phyloP scores from a whole-genome alignment of 1,140 invertebrate species.

The Glossosoma conforme region DNA sequence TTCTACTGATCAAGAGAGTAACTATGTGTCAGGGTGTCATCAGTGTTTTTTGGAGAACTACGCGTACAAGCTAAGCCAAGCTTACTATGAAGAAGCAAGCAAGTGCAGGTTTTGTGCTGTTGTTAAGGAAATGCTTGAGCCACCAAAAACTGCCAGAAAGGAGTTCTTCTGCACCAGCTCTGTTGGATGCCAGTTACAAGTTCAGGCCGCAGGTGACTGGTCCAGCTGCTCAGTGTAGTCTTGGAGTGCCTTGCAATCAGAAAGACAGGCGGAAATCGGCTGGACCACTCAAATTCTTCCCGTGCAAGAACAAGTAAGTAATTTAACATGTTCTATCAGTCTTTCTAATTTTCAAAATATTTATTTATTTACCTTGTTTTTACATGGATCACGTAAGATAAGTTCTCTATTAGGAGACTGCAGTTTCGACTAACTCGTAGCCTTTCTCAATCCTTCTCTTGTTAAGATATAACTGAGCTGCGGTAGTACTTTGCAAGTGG shows the following conservation, averaged over 20 bases:
- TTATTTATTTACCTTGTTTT: no score
- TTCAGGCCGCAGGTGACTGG: constrained; percentile 1
- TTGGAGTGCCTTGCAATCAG: constrained; percentile 36
- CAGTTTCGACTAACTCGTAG: no score
- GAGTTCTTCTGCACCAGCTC: constrained; percentile 42
- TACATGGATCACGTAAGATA: no score
- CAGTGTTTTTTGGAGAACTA: constrained; percentile 50
- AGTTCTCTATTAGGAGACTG: no score
- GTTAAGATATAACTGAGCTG: no score
- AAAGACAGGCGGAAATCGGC: constrained; percentile 45
- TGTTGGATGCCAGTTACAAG: constrained; percentile 35
- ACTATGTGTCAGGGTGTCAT: constrained; percentile 41
- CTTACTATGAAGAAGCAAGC: constrained; percentile 42
- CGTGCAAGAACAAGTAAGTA: constrained; percentile 42
- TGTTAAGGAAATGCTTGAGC: constrained; percentile 44
- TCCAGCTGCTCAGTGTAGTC: constrained; percentile 38
- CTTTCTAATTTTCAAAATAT: no score
- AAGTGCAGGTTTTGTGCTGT: constrained; percentile 48
- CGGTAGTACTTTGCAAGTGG: no score
- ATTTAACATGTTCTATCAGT: background rate
- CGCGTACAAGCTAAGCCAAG: constrained; percentile 45
- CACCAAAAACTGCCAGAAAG: constrained; percentile 38
- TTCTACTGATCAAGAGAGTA: constrained; percentile 42
- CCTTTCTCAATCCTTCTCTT: no score
- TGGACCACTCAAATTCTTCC: constrained; percentile 42